These are phyloP conservation scores for Liodrosophila aerea DNA, from an alignment of 2,888 invertebrate genomes.

Conservation along the genomic window DNA sequence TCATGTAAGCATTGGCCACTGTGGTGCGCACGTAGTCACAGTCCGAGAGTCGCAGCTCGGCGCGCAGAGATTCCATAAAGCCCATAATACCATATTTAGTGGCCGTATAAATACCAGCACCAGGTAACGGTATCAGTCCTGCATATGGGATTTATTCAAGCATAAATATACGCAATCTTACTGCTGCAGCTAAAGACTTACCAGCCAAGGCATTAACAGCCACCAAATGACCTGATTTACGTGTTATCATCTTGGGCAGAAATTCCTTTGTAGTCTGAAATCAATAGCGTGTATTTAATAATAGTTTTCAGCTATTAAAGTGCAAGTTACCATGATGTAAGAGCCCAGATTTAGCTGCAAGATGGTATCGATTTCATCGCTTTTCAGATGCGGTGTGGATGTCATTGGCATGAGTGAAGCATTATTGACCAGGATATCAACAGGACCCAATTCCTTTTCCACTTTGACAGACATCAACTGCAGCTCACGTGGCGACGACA, in stretches of 20 bases:
- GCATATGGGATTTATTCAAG: not conserved
- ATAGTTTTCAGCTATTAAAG: no score
- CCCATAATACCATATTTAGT: conserved; percentile 83
- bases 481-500: conserved; percentile 80
- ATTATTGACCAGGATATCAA: conserved; percentile 83
- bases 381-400: conserved; percentile 79
- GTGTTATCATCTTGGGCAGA: conserved; percentile 82
- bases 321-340: conserved; percentile 81
- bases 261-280: conserved; percentile 82
- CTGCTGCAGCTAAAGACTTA: conserved; percentile 21
- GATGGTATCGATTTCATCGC: conserved; percentile 82
- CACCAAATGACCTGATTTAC: conserved; percentile 83
- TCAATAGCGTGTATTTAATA: not conserved
- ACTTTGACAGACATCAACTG: conserved; percentile 79
- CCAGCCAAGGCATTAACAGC: conserved; percentile 82
- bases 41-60: conserved; percentile 81
- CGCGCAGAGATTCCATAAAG: conserved; percentile 81
- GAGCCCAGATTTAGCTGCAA: conserved; percentile 82
- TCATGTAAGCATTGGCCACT: conserved; percentile 82
- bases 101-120: conserved; percentile 81
- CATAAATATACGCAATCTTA: not conserved
- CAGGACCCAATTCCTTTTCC: conserved; percentile 81
- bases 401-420: conserved; percentile 82
- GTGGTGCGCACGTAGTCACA: conserved; percentile 81
- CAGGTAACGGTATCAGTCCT: conserved; percentile 80